A percentile compares a stretch with the other conserved stretches of the same genome.
These are phyloP conservation scores for Bedellia somnulentella DNA, from an alignment of 2,888 invertebrate genomes.

Conservation along the genomic window DNA sequence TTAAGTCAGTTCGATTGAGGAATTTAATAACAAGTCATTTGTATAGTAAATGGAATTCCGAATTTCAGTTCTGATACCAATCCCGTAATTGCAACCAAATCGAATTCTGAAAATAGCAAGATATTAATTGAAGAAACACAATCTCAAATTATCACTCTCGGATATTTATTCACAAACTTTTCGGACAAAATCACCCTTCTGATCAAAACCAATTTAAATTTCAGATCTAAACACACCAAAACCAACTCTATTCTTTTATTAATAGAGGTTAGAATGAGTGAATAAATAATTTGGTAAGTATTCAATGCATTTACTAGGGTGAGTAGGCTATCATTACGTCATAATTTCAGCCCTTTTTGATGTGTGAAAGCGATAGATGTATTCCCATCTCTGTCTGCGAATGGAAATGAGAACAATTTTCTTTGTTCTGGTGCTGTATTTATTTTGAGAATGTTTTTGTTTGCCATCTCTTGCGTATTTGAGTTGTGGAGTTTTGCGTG, in stretches of 20 bases:
- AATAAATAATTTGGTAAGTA: too few species aligned
- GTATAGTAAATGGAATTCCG: too few species aligned
- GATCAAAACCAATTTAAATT: neutral
- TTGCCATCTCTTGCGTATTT: too few species aligned
- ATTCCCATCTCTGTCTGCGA: slow-evolving; percentile 15
- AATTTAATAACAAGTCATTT: too few species aligned
- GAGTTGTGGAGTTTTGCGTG: too few species aligned
- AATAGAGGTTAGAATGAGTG: slow-evolving; percentile 2
- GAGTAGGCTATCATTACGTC: slow-evolving; percentile 34
- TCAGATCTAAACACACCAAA: slow-evolving; percentile 1
- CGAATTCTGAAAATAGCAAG: too few species aligned
- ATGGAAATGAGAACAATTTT: slow-evolving; percentile 14
- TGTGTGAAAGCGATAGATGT: slow-evolving; percentile 15
- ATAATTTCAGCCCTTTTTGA: slow-evolving; percentile 36
- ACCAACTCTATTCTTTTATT: neutral
- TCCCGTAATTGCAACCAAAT: too few species aligned
- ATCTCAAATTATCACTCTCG: too few species aligned
- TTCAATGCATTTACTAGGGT: slow-evolving; percentile 26
- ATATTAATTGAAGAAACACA: too few species aligned
- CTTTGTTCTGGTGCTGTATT: slow-evolving; percentile 1
- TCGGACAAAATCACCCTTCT: neutral
- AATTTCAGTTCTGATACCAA: too few species aligned
- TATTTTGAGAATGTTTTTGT: neutral
- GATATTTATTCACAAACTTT: neutral
- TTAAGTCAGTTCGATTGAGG: too few species aligned